A percentile compares a stretch with the other conserved stretches of the same genome.
phyloP scores from a whole-genome alignment of 2,888 invertebrate species.

The Acronicta aceris region DNA sequence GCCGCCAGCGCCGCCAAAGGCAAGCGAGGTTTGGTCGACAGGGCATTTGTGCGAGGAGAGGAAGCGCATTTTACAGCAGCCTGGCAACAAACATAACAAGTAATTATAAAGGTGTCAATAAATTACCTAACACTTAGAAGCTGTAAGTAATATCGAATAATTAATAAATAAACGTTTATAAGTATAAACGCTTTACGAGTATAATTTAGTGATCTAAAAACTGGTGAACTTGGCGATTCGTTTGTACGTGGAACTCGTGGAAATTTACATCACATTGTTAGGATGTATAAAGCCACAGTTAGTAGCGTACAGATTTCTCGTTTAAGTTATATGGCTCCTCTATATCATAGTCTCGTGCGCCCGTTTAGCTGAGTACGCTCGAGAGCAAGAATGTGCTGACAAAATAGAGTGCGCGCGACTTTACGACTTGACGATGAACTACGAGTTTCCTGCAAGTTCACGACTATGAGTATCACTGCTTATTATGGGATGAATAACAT shows the following conservation, averaged over 20 bases:
- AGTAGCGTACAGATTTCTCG: slow-evolving; percentile 61
- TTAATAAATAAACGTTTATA: background rate
- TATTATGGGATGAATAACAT: slow-evolving; percentile 24
- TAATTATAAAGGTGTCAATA: background rate
- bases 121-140: slow-evolving; percentile 1
- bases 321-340: slow-evolving; percentile 66
- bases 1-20: slow-evolving; percentile 82
- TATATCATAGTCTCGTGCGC: slow-evolving; percentile 66
- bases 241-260: slow-evolving; percentile 56
- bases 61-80: slow-evolving; percentile 88
- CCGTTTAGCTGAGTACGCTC: slow-evolving; percentile 58
- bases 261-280: slow-evolving; percentile 62
- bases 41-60: slow-evolving; percentile 85
- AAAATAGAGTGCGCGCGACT: slow-evolving; percentile 59
- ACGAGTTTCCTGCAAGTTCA: slow-evolving; percentile 55
- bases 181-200: no score
- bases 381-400: slow-evolving; percentile 64
- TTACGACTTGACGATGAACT: slow-evolving; percentile 55
- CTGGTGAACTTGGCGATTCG: slow-evolving; percentile 35
- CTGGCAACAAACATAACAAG: slow-evolving; percentile 65
- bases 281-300: slow-evolving; percentile 52
- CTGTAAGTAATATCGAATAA: no score
- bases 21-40: slow-evolving; percentile 85
- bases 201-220: slow-evolving; percentile 6
- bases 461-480: slow-evolving; percentile 42